phyloP scores from a whole-genome alignment of 53 echinoderm and acorn worm genomes.

The Mesocentrotus franciscanus region DNA sequence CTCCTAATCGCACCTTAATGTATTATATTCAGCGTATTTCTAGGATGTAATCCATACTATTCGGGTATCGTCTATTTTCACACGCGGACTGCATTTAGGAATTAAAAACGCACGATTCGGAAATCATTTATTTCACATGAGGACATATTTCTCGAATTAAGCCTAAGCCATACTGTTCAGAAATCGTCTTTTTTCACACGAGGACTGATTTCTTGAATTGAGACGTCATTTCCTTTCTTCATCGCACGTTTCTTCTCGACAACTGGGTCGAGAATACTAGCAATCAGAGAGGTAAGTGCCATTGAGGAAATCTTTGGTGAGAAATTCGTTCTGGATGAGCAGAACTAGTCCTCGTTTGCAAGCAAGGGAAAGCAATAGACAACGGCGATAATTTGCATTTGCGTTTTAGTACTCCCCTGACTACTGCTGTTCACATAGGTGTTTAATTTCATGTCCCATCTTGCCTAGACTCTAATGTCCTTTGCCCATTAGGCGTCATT shows the following conservation, averaged over 20 bases:
- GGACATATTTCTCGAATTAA: background rate
- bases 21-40: background rate
- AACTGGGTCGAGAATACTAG: conserved; percentile 13
- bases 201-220: background rate
- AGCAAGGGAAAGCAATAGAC: background rate
- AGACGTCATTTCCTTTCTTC: conserved; percentile 44
- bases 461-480: background rate
- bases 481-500: no score
- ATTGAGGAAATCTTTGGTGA: conserved; percentile 39
- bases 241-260: background rate
- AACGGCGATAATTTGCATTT: background rate
- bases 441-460: background rate
- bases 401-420: background rate
- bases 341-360: background rate
- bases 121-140: background rate
- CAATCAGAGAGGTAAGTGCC: conserved; percentile 9
- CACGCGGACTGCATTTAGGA: no score
- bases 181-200: background rate
- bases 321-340: conserved; percentile 26
- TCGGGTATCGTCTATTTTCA: no score
- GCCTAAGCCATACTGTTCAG: background rate
- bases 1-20: background rate
- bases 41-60: background rate
- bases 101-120: background rate
- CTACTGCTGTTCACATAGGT: background rate